A percentile compares a stretch with the other conserved stretches of the same genome.
Conservation (phyloP, 30 jellyfish, hydroid and myxozoan genomes). For the Turritopsis dohrnii region DNA sequence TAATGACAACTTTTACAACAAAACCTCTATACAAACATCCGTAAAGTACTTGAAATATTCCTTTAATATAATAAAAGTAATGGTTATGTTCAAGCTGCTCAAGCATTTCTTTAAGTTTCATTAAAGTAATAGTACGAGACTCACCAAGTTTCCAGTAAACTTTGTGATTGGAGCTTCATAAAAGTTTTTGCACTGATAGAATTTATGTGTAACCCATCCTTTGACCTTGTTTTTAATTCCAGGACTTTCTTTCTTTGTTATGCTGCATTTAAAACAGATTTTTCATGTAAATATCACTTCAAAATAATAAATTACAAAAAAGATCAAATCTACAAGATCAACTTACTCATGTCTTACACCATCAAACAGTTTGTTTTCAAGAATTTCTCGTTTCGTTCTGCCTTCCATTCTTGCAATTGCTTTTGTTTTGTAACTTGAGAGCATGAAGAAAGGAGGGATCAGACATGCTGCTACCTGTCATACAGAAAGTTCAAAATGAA, state of each 20-base stretch:
- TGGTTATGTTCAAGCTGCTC: not conserved
- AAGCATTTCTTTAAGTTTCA: not conserved
- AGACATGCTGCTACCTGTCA: not conserved
- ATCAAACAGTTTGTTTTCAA: not conserved
- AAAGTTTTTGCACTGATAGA: not conserved
- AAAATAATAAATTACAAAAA: too few relatives aligned
- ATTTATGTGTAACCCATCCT: not conserved
- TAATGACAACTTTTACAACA: too few relatives aligned
- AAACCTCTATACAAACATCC: too few relatives aligned
- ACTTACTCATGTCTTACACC: not conserved
- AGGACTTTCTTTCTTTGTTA: not conserved
- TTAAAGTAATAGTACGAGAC: not conserved
- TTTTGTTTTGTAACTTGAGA: not conserved
- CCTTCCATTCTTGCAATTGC: not conserved
- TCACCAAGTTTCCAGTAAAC: not conserved
- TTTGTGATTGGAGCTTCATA: conserved; percentile 6
- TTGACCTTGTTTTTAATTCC: not conserved
- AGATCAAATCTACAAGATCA: too few relatives aligned
- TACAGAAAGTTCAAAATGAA: not conserved
- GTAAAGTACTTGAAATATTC: not conserved
- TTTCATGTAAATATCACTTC: too few relatives aligned
- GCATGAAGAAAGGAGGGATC: conserved; percentile 1
- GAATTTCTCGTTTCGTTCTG: not conserved
- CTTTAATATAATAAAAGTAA: not conserved
- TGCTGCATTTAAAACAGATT: too few relatives aligned